Evolutionary conservation across 1,140 invertebrate species (phyloP).

Genomic region (Leptopilina boulardi): DNA sequence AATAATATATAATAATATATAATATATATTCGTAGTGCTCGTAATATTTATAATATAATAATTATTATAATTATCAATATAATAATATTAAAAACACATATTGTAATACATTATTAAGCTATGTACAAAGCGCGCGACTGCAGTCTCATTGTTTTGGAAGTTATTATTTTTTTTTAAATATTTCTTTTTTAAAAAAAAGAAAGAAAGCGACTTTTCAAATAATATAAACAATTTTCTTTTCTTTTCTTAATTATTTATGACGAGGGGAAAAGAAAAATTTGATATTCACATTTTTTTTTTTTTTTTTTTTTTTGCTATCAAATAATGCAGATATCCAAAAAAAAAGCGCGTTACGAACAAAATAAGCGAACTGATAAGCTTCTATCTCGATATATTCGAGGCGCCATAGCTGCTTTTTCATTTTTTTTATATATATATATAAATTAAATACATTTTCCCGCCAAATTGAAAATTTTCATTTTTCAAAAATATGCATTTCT

Average conservation of each 20-base stretch:
- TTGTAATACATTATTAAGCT: slow-evolving; percentile 69
- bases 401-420: slow-evolving; percentile 57
- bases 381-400: slow-evolving; percentile 66
- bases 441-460: background rate
- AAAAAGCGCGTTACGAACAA: slow-evolving; percentile 48
- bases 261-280: background rate
- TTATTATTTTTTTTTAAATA: slow-evolving; percentile 33
- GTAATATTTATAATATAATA: slow-evolving; percentile 51
- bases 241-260: background rate
- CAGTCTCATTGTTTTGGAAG: slow-evolving; percentile 62
- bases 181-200: slow-evolving; percentile 47
- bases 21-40: slow-evolving; percentile 31
- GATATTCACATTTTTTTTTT: slow-evolving; percentile 28
- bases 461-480: slow-evolving; percentile 15
- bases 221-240: slow-evolving; percentile 12
- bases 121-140: slow-evolving; percentile 74
- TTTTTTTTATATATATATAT: no score
- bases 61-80: slow-evolving; percentile 64
- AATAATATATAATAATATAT: slow-evolving; percentile 64
- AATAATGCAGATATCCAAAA: slow-evolving; percentile 36
- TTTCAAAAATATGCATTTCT: background rate
- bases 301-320: background rate
- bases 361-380: slow-evolving; percentile 55
- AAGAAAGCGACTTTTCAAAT: slow-evolving; percentile 46
- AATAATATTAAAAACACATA: slow-evolving; percentile 73